Conservation (phyloP, 2,797 vertebrate species). For the Myotis findleyi region DNA sequence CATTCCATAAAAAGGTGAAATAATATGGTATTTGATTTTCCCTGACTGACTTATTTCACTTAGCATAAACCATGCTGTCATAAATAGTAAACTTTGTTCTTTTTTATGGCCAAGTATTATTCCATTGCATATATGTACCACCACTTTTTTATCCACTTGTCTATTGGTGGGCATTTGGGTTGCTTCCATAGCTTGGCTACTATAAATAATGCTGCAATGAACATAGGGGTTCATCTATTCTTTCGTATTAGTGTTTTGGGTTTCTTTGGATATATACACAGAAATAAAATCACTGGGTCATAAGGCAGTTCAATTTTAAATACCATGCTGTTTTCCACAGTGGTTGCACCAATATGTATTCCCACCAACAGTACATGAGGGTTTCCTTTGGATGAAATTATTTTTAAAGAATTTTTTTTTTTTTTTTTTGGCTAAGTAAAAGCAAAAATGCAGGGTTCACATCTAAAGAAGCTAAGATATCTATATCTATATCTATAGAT, state of each 20-base stretch:
- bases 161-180: not conserved
- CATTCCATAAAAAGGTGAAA: not conserved
- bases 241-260: not conserved
- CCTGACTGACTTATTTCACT: not conserved
- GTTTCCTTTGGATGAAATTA: not conserved
- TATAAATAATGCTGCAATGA: not conserved
- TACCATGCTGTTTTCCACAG: not conserved
- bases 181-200: no score
- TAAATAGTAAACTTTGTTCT: not conserved
- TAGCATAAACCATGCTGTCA: not conserved
- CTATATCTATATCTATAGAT: no score
- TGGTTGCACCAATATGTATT: not conserved
- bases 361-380: not conserved
- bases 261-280: not conserved
- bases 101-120: not conserved
- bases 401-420: not conserved
- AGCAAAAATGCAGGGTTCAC: not conserved
- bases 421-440: not conserved
- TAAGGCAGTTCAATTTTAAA: not conserved
- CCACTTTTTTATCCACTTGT: not conserved
- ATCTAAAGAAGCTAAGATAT: slow-evolving; percentile 15
- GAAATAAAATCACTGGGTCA: not conserved
- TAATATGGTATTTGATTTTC: not conserved
- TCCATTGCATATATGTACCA: not conserved
- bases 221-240: not conserved